Conservation (phyloP, 2,113 vertebrate species). For the Dolichotis patagonum region DNA sequence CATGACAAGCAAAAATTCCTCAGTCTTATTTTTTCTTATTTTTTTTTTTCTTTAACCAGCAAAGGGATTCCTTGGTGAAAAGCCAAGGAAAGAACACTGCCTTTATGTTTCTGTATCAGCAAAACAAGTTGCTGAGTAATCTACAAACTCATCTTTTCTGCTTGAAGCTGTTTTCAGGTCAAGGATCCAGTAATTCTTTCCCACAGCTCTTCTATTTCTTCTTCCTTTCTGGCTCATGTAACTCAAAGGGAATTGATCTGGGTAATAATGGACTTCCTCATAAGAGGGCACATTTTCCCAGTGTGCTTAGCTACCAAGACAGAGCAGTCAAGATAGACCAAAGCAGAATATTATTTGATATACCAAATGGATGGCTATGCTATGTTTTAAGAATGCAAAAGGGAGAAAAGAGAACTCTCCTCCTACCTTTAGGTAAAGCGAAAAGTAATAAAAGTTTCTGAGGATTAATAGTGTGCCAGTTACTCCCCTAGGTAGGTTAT, state of each 20-base stretch:
- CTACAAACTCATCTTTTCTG: constrained; percentile 59
- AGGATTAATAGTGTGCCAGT: not conserved
- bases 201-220: not conserved
- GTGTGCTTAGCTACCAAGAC: not conserved
- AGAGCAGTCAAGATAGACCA: not conserved
- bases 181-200: constrained; percentile 33
- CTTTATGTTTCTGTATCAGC: constrained; percentile 57
- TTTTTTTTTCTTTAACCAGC: constrained; percentile 47
- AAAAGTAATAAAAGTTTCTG: not conserved
- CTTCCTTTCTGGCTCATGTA: not conserved
- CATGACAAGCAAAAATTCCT: not conserved
- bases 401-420: not conserved
- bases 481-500: not conserved
- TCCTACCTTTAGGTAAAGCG: not conserved
- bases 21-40: not conserved
- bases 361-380: not conserved
- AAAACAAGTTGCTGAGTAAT: constrained; percentile 70
- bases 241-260: not conserved
- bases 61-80: constrained; percentile 52
- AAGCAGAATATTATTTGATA: not conserved
- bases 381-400: not conserved
- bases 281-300: not conserved
- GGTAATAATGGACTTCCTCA: not conserved
- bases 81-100: constrained; percentile 39
- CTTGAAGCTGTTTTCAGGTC: constrained; percentile 51